Evolutionary conservation across 1,140 invertebrate genomes (phyloP), one percentile per base, ranked within the genome.

Genomic region (Drosophila orena): DNA sequence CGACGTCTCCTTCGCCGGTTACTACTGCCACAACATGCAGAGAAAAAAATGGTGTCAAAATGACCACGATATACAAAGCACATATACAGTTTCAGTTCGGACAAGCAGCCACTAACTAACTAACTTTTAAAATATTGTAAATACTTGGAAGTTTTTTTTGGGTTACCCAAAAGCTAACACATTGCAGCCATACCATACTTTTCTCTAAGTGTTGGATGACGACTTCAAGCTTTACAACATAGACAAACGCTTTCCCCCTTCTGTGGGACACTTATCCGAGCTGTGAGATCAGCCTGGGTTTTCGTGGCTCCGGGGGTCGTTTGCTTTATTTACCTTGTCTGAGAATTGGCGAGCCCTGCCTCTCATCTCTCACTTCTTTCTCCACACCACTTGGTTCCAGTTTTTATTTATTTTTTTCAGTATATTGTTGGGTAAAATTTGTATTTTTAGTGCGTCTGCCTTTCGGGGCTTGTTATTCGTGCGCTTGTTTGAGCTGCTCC

Each of bases 291-390:
- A 81, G 56, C 64, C 60, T 59, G 50, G 52, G 20, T 30, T 52
- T 66, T 49, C 35, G 60, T 65, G 50, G 54, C 20, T 61, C 40
- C 61, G 50, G 72, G 72, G 81, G 60, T 81, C 62, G 43, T 52
- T 55, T 17, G 60, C 64, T 66, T 79, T 79, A 69, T 89, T 89
- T 88, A 88, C 84, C 84, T 88, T 88, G 79, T 88, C 79, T 79
- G 83, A 35, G 46, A 56, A 79, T 78, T 65, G 77, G 37, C 60
- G 62, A 75, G 69, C 42, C 47, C 37, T 38, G 12, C 46, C 49
- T 14, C 52, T 17, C 12, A 6, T 40, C 49, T 14, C 52, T 17
- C 12, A 6, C 30, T 34, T n/a, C 34, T 42, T 14, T 11, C 38
- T 24, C 30, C 43, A 30, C n/a, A 22, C 56, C 65, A 59, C 65